Base-by-base conservation (phyloP, 2,113 vertebrate species). In the Pseudolaguvia tuberculata region DNA sequence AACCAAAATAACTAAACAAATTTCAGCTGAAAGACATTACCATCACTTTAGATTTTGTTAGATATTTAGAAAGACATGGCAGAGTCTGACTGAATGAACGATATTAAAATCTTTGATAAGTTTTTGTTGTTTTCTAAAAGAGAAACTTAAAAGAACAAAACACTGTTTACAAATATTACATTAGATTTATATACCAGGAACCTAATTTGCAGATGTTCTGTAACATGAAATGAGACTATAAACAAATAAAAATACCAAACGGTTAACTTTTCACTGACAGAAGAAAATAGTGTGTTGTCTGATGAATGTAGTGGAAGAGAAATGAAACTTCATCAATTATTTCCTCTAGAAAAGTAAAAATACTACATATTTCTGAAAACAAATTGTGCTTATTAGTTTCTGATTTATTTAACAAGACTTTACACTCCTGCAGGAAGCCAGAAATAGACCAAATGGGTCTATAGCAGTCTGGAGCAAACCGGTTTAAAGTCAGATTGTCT, bases 401-500 rank as follows among this genome's bases (percentile, higher is more conserved):
- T 17, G 39, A 17, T 45, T 63, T 15, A 45, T 63, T 13, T 63
- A 65, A 2, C 1, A 13, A 20, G 57, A 18, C 9, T 5, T 31
- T n/a, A 52, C 50, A 35, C 0, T 21, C 4, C 13, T 3, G 21
- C 12, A 65, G 20, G 6, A 47, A 65, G n/a, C n/a, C n/a, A 35
- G 55, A 62, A 39, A 61, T 51, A 27, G 52, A 73, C 45, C 57
- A 35, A 47, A 61, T 18, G 20, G 50, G 35, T 53, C 35, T 75
- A 23, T 29, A 55, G 63, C 23, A 47, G 51, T 66, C 3, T 17
- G 39, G 8, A 42, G 5, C 39, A 42, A 42, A 42, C 39, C 8
- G 7, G 39, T 42, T 42, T 42, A 7, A 50, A 12, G 13, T 65
- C 14, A 47, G 42, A 45, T 45, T 14, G n/a, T 14, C 20, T 58